Evolutionary conservation across 1,140 invertebrate genomes (phyloP), one percentile per base, ranked within the genome.

Genomic region (Euglossa dilemma): DNA sequence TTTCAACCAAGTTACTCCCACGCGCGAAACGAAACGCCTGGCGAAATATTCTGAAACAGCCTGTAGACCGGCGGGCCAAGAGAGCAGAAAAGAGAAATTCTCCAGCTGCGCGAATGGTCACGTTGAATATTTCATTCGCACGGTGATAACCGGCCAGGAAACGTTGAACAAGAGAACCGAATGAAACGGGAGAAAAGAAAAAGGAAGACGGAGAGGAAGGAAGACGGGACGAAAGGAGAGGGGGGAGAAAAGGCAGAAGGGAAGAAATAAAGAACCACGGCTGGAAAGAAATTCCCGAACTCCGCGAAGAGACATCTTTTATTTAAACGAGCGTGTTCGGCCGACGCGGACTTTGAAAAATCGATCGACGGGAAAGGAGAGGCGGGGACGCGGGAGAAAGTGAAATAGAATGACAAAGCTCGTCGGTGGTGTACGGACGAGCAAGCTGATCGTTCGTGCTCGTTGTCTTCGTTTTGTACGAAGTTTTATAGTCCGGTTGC

Each of bases 401-500:
- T 76, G 80, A 72, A 80, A 72, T 12, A 72, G 69, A 50, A 87
- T 56, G 85, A 87, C 85, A 85, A 85, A 87, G 85, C 59, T 56
- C 57, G 79, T 59, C 79, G n/a, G 25, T 25, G 61, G 79, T 78
- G 76, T 85, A 71, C 57, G 70, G 45, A 80, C 77, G 72, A 66
- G 84, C 74, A 57, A 87, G 76, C 85, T 76, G 86, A 87, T 87
- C 79, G 73, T 83, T 64, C 74, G 64, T 71, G 74, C 61, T 59
- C 50, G 67, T 66, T 79, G 25, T 83, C 85, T 89, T 92, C 91
- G 88, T 91, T 91, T 92, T 91, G 86, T 64, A 80, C 64, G 56
- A 87, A 90, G 87, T 92, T 91, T 92, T 91, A 87, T 90, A 87
- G 89, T 86, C 77, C 64, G 80, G 86, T 77, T 91, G 91, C 90